Base-by-base conservation (phyloP, 2,113 vertebrate genomes). In the Microtus richardsoni region DNA sequence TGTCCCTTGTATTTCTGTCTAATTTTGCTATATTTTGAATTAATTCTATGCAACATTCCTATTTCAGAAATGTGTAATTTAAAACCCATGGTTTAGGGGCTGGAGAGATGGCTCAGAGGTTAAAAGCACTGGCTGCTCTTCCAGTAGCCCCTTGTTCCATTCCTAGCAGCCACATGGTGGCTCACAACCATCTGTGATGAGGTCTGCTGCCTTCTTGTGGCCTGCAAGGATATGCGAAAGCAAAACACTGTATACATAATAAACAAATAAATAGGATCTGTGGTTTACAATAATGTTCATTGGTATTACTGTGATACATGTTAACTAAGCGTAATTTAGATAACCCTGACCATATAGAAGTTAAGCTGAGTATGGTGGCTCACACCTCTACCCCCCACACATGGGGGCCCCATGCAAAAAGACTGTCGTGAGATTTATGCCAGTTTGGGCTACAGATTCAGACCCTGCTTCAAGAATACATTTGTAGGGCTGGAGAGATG, bases 21-120 rank as follows among this genome's bases (percentile, higher is more conserved):
- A 92, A 73, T 70, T 96, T 89, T 85, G 64, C 3, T 79, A 36
- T 36, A 36, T 89, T 89, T 96, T 92, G 58, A 80, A n/a, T 68
- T 66, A 66, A 24, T 52, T 66, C 2, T 89, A 49, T 36, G 16
- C 47, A 49, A 16, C 21, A 41, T 74, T 66, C 47, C 9, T 14
- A 17, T 85, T 79, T 91, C 64, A 66, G 91, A 93, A 77, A 41
- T 54, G 16, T 49, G 2, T 79, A 66, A 36, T 79, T 88, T 70
- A 52, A 91, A 68, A 22, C 82, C 47, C 41, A 5, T 74, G 47
- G 41, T n/a, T 86, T 91, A 62, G 54, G 54, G 17, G 54, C 54
- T 58, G 54, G 54, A 58, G 54, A 58, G 54, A 19, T 58, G 58
- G 58, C 58, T 58, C 58, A 58, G 19, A 7, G 58, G 19, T 58